These are phyloP conservation scores for Tetranychus piercei DNA, from an alignment of 2,888 invertebrate species.

Conservation along the genomic window DNA sequence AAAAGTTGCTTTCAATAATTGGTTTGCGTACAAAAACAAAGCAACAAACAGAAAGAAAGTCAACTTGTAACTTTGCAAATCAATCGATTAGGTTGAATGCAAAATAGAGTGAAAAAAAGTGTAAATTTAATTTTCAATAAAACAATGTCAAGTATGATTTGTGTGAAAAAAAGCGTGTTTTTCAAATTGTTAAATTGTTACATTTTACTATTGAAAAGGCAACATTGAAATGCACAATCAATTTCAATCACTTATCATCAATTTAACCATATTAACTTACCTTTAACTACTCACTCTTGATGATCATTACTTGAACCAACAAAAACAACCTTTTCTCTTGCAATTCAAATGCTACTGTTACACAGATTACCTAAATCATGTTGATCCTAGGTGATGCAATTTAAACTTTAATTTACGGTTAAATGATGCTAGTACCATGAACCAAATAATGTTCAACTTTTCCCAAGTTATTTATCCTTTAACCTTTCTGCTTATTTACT, in stretches of 20 bases:
- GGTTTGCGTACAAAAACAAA: too few species aligned
- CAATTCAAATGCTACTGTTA: too few species aligned
- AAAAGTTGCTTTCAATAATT: too few species aligned
- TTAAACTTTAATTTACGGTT: conserved; percentile 1
- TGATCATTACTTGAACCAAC: neutral
- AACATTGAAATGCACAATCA: neutral
- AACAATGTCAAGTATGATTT: too few species aligned
- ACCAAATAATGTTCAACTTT: neutral
- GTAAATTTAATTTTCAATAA: too few species aligned
- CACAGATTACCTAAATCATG: neutral
- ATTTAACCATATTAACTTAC: neutral
- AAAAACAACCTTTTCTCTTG: neutral
- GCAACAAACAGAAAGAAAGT: too few species aligned
- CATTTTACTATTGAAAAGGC: too few species aligned
- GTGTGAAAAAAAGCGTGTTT: too few species aligned
- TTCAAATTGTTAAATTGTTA: too few species aligned
- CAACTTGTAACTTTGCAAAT: too few species aligned
- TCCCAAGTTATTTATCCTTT: neutral
- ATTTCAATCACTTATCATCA: neutral
- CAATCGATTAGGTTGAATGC: too few species aligned
- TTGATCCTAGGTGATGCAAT: neutral
- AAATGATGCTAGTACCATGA: neutral
- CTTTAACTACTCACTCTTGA: neutral
- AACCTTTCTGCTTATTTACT: neutral
- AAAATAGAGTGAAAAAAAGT: too few species aligned